Percentiles rank a stretch among this genome's conserved stretches.
Conservation (phyloP, 1,140 invertebrate genomes). For the Scaptodrosophila lebanonensis region DNA sequence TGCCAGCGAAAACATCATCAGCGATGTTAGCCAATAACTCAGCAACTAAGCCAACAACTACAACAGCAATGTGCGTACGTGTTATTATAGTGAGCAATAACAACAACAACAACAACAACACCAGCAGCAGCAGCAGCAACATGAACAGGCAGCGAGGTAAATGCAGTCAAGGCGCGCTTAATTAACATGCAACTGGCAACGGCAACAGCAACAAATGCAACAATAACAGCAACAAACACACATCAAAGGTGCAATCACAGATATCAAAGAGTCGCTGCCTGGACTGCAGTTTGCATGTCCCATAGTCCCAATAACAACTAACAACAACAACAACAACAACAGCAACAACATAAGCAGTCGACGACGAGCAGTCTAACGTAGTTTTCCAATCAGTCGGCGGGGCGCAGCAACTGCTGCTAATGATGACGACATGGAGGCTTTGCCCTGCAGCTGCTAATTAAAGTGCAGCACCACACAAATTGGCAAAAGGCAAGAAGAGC, state of each 20-base stretch:
- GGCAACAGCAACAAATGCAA: conserved; percentile 32
- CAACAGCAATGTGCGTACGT: conserved; percentile 6
- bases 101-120: conserved; percentile 15
- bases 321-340: conserved; percentile 10
- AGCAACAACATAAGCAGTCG: conserved; percentile 10
- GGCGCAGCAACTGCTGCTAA: conserved; percentile 8
- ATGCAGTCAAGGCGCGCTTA: conserved; percentile 68
- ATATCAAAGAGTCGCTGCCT: no score
- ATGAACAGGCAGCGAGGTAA: conserved; percentile 16
- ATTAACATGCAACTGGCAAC: conserved; percentile 72
- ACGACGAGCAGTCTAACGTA: conserved; percentile 37
- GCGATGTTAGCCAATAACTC: not conserved
- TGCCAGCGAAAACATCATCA: conserved; percentile 26
- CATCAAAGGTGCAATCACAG: conserved; percentile 45
- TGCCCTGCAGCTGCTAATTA: conserved; percentile 66
- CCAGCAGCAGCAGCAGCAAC: not conserved
- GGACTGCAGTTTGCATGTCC: no score
- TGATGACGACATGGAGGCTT: conserved; percentile 42
- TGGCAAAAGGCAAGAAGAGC: conserved; percentile 13
- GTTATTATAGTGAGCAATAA: conserved; percentile 28
- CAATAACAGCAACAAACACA: conserved; percentile 25
- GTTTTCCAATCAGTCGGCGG: conserved; percentile 47
- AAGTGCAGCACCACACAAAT: conserved; percentile 18
- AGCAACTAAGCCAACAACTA: conserved; percentile 16
- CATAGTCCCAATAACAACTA: no score